Evolutionary conservation across 1,140 invertebrate genomes (phyloP), one percentile per base, ranked within the genome.

Genomic region (Achroia grisella): DNA sequence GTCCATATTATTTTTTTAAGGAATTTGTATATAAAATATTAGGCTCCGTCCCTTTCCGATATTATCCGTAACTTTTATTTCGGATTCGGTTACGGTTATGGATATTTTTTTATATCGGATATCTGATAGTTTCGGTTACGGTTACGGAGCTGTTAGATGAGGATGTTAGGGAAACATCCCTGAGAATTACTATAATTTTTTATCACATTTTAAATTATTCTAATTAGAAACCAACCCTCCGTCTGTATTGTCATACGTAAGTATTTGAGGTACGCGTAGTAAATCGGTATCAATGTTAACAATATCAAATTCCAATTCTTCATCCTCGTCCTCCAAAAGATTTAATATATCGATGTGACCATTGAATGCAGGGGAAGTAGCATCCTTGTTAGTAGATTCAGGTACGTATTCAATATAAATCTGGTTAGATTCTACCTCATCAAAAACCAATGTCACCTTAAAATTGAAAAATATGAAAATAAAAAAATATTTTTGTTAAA

Each of bases 251-350:
- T 53, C 44, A 13, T 57, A 54, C 10, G 53, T 44, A 8, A 65
- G 10, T 10, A 60, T 37, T 23, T 57, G 44, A 8, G 75, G 75
- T 15, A 77, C 52, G 34, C 65, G 54, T 29, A 84, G 42, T 10
- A 79, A 48, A 33, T 74, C 61, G 0, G 61, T 71, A 13, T 74
- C 67, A 43, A 85, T 82, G 34, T 85, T 85, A 6, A 85, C 57
- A 13, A 85, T 85, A 13, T 85, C 78, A 31, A 72, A 85, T 29
- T 85, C 77, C 4, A 77, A 17, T 28, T 76, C 75, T 8, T 78
- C 76, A 8, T 77, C 73, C 0, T 74, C 73, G 0, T 84, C 74
- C 27, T 73, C 70, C 3, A 82, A 42, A 10, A 75, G 46, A 6
- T 66, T 52, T 0, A 72, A 41, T 4, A 71, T 60, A 0, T 74